Conservation (phyloP, 2,888 invertebrate genomes). For the Coenonympha arcania region DNA sequence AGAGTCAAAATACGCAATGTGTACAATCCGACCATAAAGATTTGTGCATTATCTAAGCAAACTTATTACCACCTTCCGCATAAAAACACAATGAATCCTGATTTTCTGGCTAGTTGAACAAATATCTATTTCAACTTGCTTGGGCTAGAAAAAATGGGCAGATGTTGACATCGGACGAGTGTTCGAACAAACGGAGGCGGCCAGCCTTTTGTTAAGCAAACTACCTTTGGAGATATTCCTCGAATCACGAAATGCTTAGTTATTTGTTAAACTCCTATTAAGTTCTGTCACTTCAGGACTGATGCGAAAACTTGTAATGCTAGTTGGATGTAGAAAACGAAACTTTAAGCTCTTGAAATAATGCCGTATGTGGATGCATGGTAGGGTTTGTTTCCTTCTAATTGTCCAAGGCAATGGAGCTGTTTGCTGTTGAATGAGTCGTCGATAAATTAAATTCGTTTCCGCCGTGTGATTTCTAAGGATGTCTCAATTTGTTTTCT, state of each 20-base stretch:
- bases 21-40: constrained; percentile 26
- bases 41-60: constrained; percentile 47
- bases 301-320: constrained; percentile 1
- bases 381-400: constrained; percentile 41
- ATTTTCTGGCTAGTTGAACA: constrained; percentile 73
- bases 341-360: constrained; percentile 30
- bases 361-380: constrained; percentile 23
- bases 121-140: constrained; percentile 63
- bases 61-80: constrained; percentile 48
- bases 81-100: constrained; percentile 56
- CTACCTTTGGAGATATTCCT: constrained; percentile 66
- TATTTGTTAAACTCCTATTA: constrained; percentile 73
- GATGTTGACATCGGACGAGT: constrained; percentile 63
- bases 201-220: constrained; percentile 62
- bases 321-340: constrained; percentile 20
- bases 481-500: constrained; percentile 69
- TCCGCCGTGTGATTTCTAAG: constrained; percentile 67
- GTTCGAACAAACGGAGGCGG: constrained; percentile 61
- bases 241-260: constrained; percentile 71
- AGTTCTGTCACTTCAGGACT: constrained; percentile 37
- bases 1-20: constrained; percentile 39
- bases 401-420: constrained; percentile 64
- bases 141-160: constrained; percentile 58
- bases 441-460: constrained; percentile 73
- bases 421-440: constrained; percentile 60